Evolutionary conservation across 2,113 vertebrate genomes (phyloP).

Genomic region (Aphyosemion australe): DNA sequence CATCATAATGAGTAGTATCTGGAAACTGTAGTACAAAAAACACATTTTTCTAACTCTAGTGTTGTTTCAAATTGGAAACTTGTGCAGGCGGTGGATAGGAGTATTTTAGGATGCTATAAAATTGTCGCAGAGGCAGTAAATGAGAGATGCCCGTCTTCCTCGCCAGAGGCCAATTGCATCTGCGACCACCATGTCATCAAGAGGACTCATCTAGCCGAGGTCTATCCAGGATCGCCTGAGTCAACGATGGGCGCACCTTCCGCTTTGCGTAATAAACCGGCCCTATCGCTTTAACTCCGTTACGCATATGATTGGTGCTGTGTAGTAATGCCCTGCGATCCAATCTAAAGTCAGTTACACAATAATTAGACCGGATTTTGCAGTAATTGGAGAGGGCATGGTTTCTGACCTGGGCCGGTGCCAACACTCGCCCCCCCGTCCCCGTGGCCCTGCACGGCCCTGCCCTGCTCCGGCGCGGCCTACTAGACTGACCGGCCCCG

Average conservation of each 20-base stretch:
- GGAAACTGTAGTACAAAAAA: too few relatives aligned
- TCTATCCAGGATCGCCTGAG: slow-evolving; percentile 18
- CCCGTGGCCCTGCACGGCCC: slow-evolving; percentile 32
- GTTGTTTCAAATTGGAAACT: too few relatives aligned
- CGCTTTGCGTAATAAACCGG: slow-evolving; percentile 71
- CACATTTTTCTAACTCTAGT: too few relatives aligned
- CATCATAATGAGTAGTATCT: too few relatives aligned
- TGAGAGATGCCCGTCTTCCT: too few relatives aligned
- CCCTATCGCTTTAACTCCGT: slow-evolving; percentile 43
- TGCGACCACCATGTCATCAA: slow-evolving; percentile 23
- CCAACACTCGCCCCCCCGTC: slow-evolving; percentile 25
- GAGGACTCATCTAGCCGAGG: slow-evolving; percentile 27
- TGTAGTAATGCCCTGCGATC: slow-evolving; percentile 32
- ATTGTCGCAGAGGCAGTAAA: too few relatives aligned
- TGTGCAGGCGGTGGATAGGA: too few relatives aligned
- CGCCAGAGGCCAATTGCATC: slow-evolving; percentile 2
- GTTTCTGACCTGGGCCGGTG: slow-evolving; percentile 35
- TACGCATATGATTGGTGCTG: slow-evolving; percentile 28
- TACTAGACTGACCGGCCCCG: slow-evolving; percentile 51
- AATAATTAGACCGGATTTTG: slow-evolving; percentile 21
- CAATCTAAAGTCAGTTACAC: slow-evolving; percentile 14
- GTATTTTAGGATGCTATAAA: too few relatives aligned
- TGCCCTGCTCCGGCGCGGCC: slow-evolving; percentile 61
- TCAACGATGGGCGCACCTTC: slow-evolving; percentile 62
- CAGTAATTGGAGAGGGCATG: slow-evolving; percentile 2